Evolutionary conservation across 2,797 vertebrate genomes (phyloP).

Genomic region (Novumbra hubbsi): DNA sequence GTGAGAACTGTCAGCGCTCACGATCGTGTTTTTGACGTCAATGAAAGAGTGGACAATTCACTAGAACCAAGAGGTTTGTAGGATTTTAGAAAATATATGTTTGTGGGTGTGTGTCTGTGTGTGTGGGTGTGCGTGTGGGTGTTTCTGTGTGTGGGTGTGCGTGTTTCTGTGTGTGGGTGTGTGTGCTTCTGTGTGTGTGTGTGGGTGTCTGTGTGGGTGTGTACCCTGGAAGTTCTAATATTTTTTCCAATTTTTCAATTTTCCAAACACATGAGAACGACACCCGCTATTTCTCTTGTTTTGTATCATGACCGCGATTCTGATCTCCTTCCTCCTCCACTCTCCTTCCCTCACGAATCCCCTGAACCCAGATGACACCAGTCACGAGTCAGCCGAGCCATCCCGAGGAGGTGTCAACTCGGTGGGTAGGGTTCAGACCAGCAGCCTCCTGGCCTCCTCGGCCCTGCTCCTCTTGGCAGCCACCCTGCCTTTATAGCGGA

Average conservation of each 20-base stretch:
- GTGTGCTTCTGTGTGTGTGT: not conserved
- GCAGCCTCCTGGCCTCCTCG: slow-evolving; percentile 79
- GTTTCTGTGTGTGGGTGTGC: not conserved
- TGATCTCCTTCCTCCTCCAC: slow-evolving; percentile 3
- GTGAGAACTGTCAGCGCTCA: slow-evolving; percentile 93
- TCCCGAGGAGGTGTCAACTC: slow-evolving; percentile 86
- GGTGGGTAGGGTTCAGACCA: slow-evolving; percentile 73
- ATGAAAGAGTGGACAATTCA: slow-evolving; percentile 97
- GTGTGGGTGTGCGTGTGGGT: slow-evolving; percentile 1
- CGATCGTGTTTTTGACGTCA: slow-evolving; percentile 94
- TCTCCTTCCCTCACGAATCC: not conserved
- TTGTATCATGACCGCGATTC: not conserved
- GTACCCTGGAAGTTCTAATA: too few relatives aligned
- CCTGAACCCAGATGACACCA: slow-evolving; percentile 85
- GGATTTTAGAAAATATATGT: slow-evolving; percentile 60
- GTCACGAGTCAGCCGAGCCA: slow-evolving; percentile 94
- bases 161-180: slow-evolving; percentile 6
- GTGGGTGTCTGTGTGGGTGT: not conserved
- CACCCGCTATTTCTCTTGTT: not conserved
- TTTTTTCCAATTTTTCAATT: too few relatives aligned
- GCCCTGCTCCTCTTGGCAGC: slow-evolving; percentile 85
- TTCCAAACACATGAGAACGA: too few relatives aligned
- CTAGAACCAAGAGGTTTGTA: slow-evolving; percentile 98
- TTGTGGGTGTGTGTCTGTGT: slow-evolving; percentile 4
- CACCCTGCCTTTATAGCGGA: slow-evolving; percentile 93